phyloP scores from a whole-genome alignment of 2,888 invertebrate genomes.

The Limnephilus rhombicus region DNA sequence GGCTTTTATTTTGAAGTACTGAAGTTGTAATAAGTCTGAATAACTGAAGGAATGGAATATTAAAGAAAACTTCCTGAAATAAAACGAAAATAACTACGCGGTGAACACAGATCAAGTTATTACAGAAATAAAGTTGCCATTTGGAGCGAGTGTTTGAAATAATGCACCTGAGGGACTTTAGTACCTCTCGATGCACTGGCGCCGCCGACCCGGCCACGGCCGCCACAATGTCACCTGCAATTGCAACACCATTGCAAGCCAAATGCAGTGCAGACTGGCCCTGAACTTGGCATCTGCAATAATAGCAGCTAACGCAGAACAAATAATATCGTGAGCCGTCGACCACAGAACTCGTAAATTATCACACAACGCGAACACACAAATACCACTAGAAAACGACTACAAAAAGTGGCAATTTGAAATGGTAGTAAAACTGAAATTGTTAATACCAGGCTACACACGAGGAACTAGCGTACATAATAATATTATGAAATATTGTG shows the following conservation, averaged over 20 bases:
- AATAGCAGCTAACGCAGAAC: conserved; percentile 20
- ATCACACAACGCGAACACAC: not conserved
- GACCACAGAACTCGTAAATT: conserved; percentile 33
- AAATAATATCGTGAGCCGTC: not conserved
- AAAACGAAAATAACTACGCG: not conserved
- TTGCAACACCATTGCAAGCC: not conserved
- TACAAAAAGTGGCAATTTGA: not conserved
- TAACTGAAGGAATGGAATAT: not conserved
- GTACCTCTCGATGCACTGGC: not conserved
- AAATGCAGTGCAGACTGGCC: not conserved
- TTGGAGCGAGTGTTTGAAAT: not conserved
- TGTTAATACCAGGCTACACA: not conserved
- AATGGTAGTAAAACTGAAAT: not conserved
- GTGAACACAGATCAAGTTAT: not conserved
- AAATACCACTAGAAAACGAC: not conserved
- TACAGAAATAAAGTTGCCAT: not conserved
- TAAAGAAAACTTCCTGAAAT: not conserved
- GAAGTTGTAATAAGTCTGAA: not conserved
- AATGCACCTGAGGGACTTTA: conserved; percentile 6
- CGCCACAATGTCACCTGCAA: conserved; percentile 32
- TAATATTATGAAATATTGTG: no score
- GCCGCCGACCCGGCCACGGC: not conserved
- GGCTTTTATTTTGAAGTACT: no score
- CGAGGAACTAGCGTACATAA: not conserved
- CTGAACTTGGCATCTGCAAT: conserved; percentile 23